phyloP scores from a whole-genome alignment of 2,888 invertebrate species.

The Mechanitis messenoides region DNA sequence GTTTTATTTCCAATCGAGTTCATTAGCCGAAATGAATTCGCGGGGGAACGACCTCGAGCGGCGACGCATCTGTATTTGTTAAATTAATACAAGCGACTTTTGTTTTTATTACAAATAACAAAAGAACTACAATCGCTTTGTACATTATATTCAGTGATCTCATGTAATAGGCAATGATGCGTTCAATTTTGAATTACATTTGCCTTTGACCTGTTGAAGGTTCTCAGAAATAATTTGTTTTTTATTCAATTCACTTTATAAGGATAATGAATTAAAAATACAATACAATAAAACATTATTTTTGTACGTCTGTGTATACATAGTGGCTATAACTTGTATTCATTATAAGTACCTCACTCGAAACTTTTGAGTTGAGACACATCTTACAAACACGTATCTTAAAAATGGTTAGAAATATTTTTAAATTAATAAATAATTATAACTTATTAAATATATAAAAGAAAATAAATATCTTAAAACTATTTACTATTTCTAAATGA shows the following conservation, averaged over 20 bases:
- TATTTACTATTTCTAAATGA: too few relatives aligned
- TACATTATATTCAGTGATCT: neutral
- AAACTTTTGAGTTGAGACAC: too few relatives aligned
- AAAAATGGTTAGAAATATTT: too few relatives aligned
- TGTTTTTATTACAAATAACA: neutral
- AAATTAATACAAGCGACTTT: constrained; percentile 11
- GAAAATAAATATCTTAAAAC: too few relatives aligned
- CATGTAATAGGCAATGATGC: constrained; percentile 15
- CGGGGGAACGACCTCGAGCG: constrained; percentile 33
- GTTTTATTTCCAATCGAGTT: constrained; percentile 42
- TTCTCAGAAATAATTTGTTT: constrained; percentile 9
- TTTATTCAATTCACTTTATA: constrained; percentile 1
- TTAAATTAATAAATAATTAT: too few relatives aligned
- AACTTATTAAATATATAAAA: too few relatives aligned
- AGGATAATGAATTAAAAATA: constrained; percentile 7
- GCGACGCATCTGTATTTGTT: constrained; percentile 15
- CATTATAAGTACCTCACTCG: too few relatives aligned
- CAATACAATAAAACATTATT: neutral
- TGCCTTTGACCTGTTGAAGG: constrained; percentile 16
- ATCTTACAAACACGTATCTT: too few relatives aligned
- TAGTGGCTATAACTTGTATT: neutral
- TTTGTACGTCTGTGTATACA: neutral
- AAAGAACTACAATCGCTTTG: constrained; percentile 8
- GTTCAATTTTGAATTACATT: constrained; percentile 13
- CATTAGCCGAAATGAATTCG: constrained; percentile 40